A percentile compares a stretch with the other conserved stretches of the same genome.
These are phyloP conservation scores for Parotia lawesii DNA, from an alignment of 2,113 vertebrate species.

Conservation along the genomic window DNA sequence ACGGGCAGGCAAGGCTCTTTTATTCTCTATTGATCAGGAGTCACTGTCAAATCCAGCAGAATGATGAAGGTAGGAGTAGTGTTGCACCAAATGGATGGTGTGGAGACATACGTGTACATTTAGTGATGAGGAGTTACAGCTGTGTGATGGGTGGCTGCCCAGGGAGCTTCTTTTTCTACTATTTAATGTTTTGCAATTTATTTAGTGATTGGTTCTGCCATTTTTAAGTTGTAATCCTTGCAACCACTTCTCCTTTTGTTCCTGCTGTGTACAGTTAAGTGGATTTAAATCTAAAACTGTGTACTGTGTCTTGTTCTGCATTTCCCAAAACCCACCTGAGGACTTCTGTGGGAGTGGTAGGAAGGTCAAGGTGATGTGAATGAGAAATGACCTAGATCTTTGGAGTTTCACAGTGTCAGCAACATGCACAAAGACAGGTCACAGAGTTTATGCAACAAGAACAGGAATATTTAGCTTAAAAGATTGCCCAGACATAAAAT, in stretches of 20 bases:
- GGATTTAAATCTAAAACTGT: background rate
- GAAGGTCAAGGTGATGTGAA: background rate
- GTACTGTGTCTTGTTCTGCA: background rate
- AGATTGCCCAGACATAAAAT: background rate
- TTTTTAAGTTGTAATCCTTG: background rate
- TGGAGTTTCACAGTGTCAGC: background rate
- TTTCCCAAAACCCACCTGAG: background rate
- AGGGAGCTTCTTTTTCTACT: background rate
- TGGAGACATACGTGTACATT: background rate
- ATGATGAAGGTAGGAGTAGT: background rate
- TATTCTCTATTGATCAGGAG: accelerated
- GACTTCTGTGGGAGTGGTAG: background rate
- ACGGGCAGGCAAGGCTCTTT: background rate
- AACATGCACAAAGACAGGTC: background rate
- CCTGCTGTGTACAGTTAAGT: background rate
- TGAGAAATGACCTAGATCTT: background rate
- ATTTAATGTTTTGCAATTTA: background rate
- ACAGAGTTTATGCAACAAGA: background rate
- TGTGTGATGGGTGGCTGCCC: background rate
- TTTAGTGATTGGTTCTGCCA: background rate
- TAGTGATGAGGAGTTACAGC: background rate
- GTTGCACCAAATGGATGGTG: background rate
- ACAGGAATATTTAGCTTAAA: background rate
- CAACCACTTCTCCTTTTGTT: background rate
- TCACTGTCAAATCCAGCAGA: background rate